These are phyloP conservation scores for Conistra vaccinii DNA, from an alignment of 2,888 invertebrate genomes.

Conservation along the genomic window DNA sequence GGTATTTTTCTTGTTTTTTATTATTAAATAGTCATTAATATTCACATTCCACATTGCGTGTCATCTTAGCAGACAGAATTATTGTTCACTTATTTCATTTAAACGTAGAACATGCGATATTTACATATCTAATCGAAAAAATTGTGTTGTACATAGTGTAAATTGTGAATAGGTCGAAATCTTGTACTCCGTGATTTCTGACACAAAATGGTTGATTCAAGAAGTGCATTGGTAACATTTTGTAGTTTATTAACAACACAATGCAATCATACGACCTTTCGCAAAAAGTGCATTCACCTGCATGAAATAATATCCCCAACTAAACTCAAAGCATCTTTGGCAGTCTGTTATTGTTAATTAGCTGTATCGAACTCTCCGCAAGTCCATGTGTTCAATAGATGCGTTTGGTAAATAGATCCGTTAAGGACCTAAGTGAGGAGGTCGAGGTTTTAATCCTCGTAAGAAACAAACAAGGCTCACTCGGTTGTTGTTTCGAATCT, in stretches of 20 bases:
- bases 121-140: conserved; percentile 32
- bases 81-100: conserved; percentile 29
- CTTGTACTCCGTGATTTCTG: background rate
- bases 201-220: background rate
- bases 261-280: background rate
- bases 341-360: too few relatives aligned
- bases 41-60: conserved; percentile 26
- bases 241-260: background rate
- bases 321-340: background rate
- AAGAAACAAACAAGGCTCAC: background rate
- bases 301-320: background rate
- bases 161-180: background rate
- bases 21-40: background rate
- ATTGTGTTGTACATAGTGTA: background rate
- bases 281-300: too few relatives aligned
- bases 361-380: background rate
- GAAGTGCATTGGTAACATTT: too few relatives aligned
- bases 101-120: conserved; percentile 46
- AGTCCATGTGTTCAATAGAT: background rate
- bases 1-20: background rate
- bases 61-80: conserved; percentile 17
- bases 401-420: background rate
- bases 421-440: too few relatives aligned
- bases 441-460: background rate
- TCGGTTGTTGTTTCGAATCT: background rate